Conservation (phyloP, 1,140 invertebrate species). For the Drosophila kanapiae region DNA sequence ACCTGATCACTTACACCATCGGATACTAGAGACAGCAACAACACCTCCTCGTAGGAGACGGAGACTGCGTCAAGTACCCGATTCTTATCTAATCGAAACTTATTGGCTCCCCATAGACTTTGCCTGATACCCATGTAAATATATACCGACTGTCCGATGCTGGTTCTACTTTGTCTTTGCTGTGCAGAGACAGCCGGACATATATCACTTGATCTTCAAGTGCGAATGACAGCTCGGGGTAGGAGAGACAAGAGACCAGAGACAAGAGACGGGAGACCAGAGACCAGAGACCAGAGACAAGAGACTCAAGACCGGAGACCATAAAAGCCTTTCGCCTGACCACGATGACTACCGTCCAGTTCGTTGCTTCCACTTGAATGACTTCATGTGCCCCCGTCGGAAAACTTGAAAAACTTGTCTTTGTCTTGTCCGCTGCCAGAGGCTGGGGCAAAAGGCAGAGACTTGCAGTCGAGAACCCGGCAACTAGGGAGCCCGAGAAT, state of each 20-base stretch:
- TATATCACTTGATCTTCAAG: conserved; percentile 71
- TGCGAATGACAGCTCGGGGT: conserved; percentile 70
- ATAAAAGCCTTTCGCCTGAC: conserved; percentile 59
- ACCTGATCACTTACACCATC: conserved; percentile 41
- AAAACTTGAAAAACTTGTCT: conserved; percentile 83
- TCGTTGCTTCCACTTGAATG: conserved; percentile 78
- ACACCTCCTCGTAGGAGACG: conserved; percentile 11
- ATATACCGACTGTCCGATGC: conserved; percentile 28
- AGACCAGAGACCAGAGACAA: conserved; percentile 21
- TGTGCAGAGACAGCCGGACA: conserved; percentile 21
- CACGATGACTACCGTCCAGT: conserved; percentile 54
- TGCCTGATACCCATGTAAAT: conserved; percentile 50
- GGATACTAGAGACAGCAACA: background rate
- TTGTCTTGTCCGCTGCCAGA: conserved; percentile 60
- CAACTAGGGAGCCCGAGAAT: conserved; percentile 30
- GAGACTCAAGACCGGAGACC: conserved; percentile 28
- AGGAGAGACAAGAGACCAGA: conserved; percentile 33
- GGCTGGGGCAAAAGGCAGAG: conserved; percentile 47
- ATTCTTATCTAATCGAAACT: conserved; percentile 56
- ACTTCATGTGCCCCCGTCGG: conserved; percentile 73
- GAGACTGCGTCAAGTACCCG: conserved; percentile 39
- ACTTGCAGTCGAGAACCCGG: conserved; percentile 50
- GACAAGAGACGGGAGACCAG: conserved; percentile 8
- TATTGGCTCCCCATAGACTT: conserved; percentile 54
- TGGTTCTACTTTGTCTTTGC: conserved; percentile 33